phyloP scores from a whole-genome alignment of 2,888 invertebrate genomes.

The Drosophila subsilvestris region DNA sequence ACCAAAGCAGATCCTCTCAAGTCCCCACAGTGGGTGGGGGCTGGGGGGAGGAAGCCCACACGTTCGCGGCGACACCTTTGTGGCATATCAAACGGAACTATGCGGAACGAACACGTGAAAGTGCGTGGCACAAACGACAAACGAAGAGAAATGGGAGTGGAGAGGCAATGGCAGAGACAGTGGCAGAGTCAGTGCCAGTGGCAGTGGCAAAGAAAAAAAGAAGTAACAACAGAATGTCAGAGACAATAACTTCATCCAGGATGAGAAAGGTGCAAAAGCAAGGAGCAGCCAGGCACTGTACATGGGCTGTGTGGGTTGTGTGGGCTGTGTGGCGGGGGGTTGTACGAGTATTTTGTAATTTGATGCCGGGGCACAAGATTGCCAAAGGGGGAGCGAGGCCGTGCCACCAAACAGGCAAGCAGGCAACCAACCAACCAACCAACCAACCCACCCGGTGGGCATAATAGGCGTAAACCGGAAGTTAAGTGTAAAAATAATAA shows the following conservation, averaged over 20 bases:
- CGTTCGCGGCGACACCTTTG: slow-evolving; percentile 71
- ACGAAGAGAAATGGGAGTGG: slow-evolving; percentile 2
- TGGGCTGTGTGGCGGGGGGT: slow-evolving; percentile 7
- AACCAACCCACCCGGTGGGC: slow-evolving; percentile 18
- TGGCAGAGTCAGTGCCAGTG: neutral
- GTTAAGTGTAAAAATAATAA: slow-evolving; percentile 81
- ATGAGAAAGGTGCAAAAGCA: slow-evolving; percentile 25
- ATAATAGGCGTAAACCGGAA: slow-evolving; percentile 80
- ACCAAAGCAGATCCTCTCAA: slow-evolving; percentile 21
- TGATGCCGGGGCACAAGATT: slow-evolving; percentile 58
- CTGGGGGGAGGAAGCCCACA: slow-evolving; percentile 10
- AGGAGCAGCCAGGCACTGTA: slow-evolving; percentile 12
- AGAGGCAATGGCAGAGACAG: neutral
- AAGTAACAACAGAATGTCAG: slow-evolving; percentile 60
- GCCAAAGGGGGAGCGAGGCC: slow-evolving; percentile 10
- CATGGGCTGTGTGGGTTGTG: neutral
- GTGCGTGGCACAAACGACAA: slow-evolving; percentile 56
- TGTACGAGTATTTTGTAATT: slow-evolving; percentile 71
- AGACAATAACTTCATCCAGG: slow-evolving; percentile 74
- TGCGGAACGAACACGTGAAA: slow-evolving; percentile 78
- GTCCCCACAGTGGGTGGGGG: slow-evolving; percentile 20
- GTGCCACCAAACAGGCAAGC: neutral
- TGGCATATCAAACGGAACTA: slow-evolving; percentile 79
- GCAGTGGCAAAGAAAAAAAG: slow-evolving; percentile 11
- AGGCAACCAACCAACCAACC: neutral